Base-by-base conservation (phyloP, 2,113 vertebrate species). In the Thalassarche chlororhynchos region DNA sequence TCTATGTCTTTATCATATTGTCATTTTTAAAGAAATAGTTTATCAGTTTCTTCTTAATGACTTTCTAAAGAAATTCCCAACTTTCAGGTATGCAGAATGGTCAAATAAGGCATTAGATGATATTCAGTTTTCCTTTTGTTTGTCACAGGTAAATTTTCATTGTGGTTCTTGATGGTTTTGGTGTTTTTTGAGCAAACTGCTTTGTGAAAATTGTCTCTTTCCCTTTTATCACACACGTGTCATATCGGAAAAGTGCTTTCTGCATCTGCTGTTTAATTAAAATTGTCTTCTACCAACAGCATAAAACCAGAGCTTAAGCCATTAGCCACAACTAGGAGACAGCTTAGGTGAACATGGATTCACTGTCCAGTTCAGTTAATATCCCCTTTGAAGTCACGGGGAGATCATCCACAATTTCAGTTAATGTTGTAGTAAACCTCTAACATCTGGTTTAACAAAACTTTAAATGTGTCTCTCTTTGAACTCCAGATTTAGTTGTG, bases 181-280 rank as follows among this genome's bases (percentile, higher is more conserved):
- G 34, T 34, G 17, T 0, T 2, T 70, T 94, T 84, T 76, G 24
- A 72, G 10, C 12, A 64, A 87, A 72, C 4, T 47, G 6, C 7
- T 87, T 69, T 46, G 19, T 69, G 28, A 96, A 89, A 93, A 79
- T 65, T n/a, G 8, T 29, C 4, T 54, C 7, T n/a, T 28, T 78
- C 23, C 9, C 6, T 62, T 75, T 87, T 44, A 29, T 68, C 3
- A 2, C 11, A 12, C 1, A 15, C 0, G 1, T 14, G 3, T 40
- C 29, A 34, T 46, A 71, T 40, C 17, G 44, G n/a, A 93, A 81
- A 74, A 51, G 6, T 34, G 8, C 18, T 76, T 91, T 87, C 31
- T 12, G 4, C 5, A 24, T 52, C 26, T 84, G 9, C 51, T 70
- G 29, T 47, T 70, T 70, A 71, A 68, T 44, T 70, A 60, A 81